A percentile compares a stretch with the other conserved stretches of the same genome.
These are phyloP conservation scores for Hypomecis punctinalis DNA, from an alignment of 2,888 invertebrate genomes.

Conservation along the genomic window DNA sequence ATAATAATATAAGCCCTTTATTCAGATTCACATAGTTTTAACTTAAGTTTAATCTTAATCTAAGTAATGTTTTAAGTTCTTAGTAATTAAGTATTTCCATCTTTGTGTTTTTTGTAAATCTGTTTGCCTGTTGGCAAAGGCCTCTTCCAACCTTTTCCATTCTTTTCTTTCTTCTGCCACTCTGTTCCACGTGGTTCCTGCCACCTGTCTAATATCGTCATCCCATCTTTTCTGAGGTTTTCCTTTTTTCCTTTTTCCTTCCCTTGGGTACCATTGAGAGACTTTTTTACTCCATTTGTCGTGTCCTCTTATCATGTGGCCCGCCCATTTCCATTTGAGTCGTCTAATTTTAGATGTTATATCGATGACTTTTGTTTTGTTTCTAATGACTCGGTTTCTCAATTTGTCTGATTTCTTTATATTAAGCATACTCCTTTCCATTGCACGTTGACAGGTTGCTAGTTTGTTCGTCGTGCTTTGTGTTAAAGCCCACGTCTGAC, in stretches of 20 bases:
- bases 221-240: conserved; percentile 18
- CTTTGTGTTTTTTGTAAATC: no score
- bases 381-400: conserved; percentile 3
- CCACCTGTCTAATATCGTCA: background rate
- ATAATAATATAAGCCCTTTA: no score
- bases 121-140: no score
- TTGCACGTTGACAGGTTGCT: background rate
- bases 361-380: background rate
- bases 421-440: conserved; percentile 3
- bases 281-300: conserved; percentile 11
- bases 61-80: no score
- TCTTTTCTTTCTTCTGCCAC: no score
- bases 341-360: background rate
- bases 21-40: no score
- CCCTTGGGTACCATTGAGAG: conserved; percentile 24
- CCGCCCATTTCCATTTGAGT: conserved; percentile 1
- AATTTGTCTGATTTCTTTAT: conserved; percentile 2
- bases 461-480: background rate
- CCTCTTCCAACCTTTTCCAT: no score
- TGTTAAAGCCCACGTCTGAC: conserved; percentile 3
- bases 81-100: no score
- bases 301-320: conserved; percentile 3
- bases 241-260: conserved; percentile 31
- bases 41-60: no score
- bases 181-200: no score